phyloP scores from a whole-genome alignment of 2,888 invertebrate species.

The Phyllotreta cruciferae region DNA sequence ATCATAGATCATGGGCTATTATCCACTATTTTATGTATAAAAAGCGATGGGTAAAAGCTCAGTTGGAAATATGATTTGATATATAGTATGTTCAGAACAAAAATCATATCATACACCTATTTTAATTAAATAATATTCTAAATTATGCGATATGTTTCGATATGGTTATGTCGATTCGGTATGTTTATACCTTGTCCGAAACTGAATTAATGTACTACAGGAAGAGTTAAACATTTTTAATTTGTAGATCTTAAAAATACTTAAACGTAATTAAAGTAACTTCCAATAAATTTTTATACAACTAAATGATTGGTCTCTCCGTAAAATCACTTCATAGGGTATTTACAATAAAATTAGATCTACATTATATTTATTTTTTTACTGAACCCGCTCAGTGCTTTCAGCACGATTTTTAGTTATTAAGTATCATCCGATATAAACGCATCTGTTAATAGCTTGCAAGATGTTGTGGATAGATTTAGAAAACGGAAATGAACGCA shows the following conservation, averaged over 20 bases:
- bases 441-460: too few species aligned
- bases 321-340: neutral
- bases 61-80: too few species aligned
- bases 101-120: too few species aligned
- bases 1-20: too few species aligned
- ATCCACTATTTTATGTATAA: too few species aligned
- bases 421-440: neutral
- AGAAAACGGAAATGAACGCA: too few species aligned
- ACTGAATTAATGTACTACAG: neutral
- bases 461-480: too few species aligned
- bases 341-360: slow-evolving; percentile 18
- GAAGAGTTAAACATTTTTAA: slow-evolving; percentile 10
- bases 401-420: slow-evolving; percentile 26
- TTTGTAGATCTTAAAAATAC: slow-evolving; percentile 13
- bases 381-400: slow-evolving; percentile 36
- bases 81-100: too few species aligned
- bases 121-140: too few species aligned
- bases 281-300: neutral
- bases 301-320: neutral
- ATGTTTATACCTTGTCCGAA: neutral
- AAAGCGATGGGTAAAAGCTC: too few species aligned
- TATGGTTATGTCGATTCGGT: too few species aligned
- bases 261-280: neutral
- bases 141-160: too few species aligned
- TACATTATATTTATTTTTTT: slow-evolving; percentile 49